Conservation (phyloP, 2,888 invertebrate genomes). For the Lasioglossum figueresi region DNA sequence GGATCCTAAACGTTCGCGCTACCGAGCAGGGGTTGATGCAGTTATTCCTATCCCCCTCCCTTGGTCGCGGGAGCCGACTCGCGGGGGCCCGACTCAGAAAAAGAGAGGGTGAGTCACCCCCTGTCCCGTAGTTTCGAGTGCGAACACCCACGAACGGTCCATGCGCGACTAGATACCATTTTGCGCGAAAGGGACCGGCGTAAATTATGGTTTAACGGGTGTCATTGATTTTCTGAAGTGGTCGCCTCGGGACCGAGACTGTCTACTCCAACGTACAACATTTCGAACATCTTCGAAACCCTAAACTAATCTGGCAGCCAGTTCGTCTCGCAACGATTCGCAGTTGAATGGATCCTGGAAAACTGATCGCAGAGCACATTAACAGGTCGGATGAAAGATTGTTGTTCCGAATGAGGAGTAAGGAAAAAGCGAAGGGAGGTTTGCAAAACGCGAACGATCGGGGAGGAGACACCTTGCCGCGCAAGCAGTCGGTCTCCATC, state of each 20-base stretch:
- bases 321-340: background rate
- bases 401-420: background rate
- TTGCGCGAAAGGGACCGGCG: slow-evolving; percentile 81
- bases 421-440: background rate
- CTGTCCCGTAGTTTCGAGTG: slow-evolving; percentile 80
- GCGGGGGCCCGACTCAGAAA: slow-evolving; percentile 60
- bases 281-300: background rate
- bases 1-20: slow-evolving; percentile 70
- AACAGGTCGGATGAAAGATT: background rate
- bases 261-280: background rate
- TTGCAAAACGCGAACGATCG: background rate
- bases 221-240: background rate
- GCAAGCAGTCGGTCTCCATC: slow-evolving; percentile 73
- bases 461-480: slow-evolving; percentile 38
- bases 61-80: slow-evolving; percentile 21
- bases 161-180: slow-evolving; percentile 83
- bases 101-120: slow-evolving; percentile 81
- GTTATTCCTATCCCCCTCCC: slow-evolving; percentile 60
- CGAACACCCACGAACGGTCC: slow-evolving; percentile 81
- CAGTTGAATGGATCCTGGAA: background rate
- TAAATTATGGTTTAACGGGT: slow-evolving; percentile 78
- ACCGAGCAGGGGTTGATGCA: slow-evolving; percentile 78
- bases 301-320: background rate
- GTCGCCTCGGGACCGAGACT: background rate
- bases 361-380: background rate